Evolutionary conservation across 92 coral and sea anemone genomes (phyloP).

Genomic region (Blastomussa wellsi): DNA sequence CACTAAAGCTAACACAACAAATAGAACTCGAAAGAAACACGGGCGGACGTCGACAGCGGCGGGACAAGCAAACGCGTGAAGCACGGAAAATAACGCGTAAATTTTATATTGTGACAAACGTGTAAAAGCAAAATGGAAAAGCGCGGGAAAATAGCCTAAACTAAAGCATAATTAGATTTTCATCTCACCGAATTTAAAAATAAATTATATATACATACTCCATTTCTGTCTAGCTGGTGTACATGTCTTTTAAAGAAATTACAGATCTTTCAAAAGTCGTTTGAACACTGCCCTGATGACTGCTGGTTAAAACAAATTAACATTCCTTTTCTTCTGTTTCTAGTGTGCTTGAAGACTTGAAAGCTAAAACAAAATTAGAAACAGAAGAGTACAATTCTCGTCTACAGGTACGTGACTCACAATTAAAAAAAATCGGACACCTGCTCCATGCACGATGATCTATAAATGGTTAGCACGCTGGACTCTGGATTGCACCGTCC

Average conservation of each 20-base stretch:
- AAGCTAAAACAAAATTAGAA: constrained; percentile 73
- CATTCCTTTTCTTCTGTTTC: not conserved
- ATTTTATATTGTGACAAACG: not conserved
- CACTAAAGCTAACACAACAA: not conserved
- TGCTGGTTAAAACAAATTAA: not conserved
- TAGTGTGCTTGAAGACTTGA: constrained; percentile 87
- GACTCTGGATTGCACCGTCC: too few species aligned
- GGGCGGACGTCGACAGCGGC: not conserved
- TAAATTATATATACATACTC: too few species aligned
- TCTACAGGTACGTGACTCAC: constrained; percentile 56
- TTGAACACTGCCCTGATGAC: not conserved
- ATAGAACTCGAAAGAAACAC: not conserved
- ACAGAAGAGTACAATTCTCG: constrained; percentile 65
- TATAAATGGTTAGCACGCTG: too few species aligned
- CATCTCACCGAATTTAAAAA: too few species aligned
- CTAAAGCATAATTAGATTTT: too few species aligned
- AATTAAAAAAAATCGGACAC: too few species aligned
- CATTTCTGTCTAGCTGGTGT: too few species aligned
- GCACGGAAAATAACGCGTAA: not conserved
- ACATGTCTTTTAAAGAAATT: too few species aligned
- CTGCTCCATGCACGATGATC: too few species aligned
- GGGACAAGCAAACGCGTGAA: not conserved
- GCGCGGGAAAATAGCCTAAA: not conserved
- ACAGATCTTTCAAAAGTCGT: too few species aligned
- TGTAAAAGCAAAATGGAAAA: not conserved